phyloP scores from a whole-genome alignment of 1,140 invertebrate species.

The Geopemphigus sp. region DNA sequence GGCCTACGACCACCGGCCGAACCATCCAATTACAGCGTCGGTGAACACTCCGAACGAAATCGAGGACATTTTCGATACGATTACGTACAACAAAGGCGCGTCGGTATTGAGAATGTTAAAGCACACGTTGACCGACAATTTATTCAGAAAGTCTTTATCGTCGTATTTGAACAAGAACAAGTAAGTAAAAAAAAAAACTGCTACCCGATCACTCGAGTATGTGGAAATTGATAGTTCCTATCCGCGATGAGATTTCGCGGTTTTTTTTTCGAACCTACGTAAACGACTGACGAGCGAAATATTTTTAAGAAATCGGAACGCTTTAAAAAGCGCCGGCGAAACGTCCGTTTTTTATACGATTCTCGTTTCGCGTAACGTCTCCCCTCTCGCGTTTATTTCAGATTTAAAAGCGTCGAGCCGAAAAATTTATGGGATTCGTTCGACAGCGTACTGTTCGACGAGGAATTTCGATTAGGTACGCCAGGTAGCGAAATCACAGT shows the following conservation, averaged over 20 bases:
- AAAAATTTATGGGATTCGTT: constrained; percentile 43
- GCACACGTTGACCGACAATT: not conserved
- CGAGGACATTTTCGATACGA: constrained; percentile 87
- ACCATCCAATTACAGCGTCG: constrained; percentile 71
- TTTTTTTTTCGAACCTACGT: too few species aligned
- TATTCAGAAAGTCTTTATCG: constrained; percentile 34
- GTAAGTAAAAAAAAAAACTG: constrained; percentile 16
- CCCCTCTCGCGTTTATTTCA: not conserved
- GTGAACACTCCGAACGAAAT: constrained; percentile 89
- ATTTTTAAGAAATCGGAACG: too few species aligned
- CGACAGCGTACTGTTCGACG: constrained; percentile 24
- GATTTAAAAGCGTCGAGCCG: constrained; percentile 22
- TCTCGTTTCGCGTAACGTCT: too few species aligned
- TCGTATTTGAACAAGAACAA: constrained; percentile 29
- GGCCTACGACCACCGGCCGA: constrained; percentile 66
- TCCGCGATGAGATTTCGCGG: too few species aligned
- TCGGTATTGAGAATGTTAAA: constrained; percentile 50
- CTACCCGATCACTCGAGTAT: too few species aligned
- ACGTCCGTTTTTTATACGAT: too few species aligned
- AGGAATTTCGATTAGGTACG: not conserved
- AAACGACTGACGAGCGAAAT: too few species aligned
- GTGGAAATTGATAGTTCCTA: too few species aligned
- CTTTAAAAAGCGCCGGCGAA: too few species aligned
- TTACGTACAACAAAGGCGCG: constrained; percentile 86
- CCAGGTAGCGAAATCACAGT: not conserved